Evolutionary conservation across 1,140 invertebrate genomes (phyloP).

Genomic region (Drosophila saltans): DNA sequence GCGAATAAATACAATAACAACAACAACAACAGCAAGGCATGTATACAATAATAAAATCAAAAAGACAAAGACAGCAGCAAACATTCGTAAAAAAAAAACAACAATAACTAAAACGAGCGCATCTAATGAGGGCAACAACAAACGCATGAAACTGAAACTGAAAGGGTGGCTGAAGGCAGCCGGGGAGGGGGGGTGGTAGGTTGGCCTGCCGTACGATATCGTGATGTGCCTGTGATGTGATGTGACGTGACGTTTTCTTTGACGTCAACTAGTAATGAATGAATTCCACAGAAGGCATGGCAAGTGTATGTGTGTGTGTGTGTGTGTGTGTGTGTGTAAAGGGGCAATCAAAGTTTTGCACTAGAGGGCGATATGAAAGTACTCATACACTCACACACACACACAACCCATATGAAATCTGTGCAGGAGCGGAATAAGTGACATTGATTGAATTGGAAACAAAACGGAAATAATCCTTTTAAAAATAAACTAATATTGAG

Average conservation of each 20-base stretch:
- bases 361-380: conserved; percentile 5
- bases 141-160: conserved; percentile 17
- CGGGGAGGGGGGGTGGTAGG: background rate
- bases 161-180: background rate
- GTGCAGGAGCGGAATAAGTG: background rate
- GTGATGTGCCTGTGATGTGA: conserved; percentile 32
- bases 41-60: background rate
- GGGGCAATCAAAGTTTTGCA: background rate
- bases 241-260: conserved; percentile 40
- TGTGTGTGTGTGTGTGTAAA: conserved; percentile 2
- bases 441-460: background rate
- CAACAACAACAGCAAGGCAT: background rate
- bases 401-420: background rate
- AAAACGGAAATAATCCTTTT: too few species aligned
- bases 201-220: conserved; percentile 25
- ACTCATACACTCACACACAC: background rate
- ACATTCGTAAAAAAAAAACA: conserved; percentile 22
- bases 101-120: conserved; percentile 43
- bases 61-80: conserved; percentile 18
- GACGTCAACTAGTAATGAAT: conserved; percentile 53
- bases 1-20: conserved; percentile 33
- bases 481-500: too few species aligned
- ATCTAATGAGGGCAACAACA: conserved; percentile 60
- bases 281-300: conserved; percentile 32
- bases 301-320: background rate